Evolutionary conservation across 2,113 vertebrate genomes (phyloP).

Genomic region (Labeo rohita): DNA sequence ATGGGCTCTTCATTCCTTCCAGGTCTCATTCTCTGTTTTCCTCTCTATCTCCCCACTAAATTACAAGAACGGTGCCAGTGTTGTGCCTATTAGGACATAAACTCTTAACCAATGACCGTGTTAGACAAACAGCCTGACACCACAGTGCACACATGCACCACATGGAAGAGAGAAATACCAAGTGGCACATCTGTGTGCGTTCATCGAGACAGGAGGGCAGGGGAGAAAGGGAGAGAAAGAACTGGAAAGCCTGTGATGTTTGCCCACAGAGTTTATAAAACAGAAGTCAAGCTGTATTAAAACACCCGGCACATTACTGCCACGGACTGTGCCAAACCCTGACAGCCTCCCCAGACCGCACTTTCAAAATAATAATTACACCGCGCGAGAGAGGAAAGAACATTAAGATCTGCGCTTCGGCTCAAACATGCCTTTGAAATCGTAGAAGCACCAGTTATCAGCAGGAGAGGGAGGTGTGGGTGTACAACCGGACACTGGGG

Average conservation of each 20-base stretch:
- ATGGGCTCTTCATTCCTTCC: slow-evolving; percentile 26
- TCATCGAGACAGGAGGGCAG: slow-evolving; percentile 41
- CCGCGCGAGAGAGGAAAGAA: slow-evolving; percentile 56
- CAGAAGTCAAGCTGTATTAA: slow-evolving; percentile 73
- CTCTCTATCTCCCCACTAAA: slow-evolving; percentile 8
- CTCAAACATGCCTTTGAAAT: slow-evolving; percentile 68
- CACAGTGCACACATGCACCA: slow-evolving; percentile 9
- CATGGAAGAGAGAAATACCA: slow-evolving; percentile 23
- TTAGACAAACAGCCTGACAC: slow-evolving; percentile 33
- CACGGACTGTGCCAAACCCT: slow-evolving; percentile 65
- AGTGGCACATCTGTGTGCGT: slow-evolving; percentile 45
- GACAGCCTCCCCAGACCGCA: slow-evolving; percentile 62
- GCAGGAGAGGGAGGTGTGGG: slow-evolving; percentile 54
- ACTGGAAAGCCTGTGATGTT: slow-evolving; percentile 59
- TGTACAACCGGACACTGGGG: slow-evolving; percentile 24
- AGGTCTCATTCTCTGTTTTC: slow-evolving; percentile 3
- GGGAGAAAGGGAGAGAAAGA: slow-evolving; percentile 18
- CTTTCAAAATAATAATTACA: slow-evolving; percentile 75
- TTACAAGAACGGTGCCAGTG: slow-evolving; percentile 10
- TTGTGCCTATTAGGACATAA: slow-evolving; percentile 15
- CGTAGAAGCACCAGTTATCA: slow-evolving; percentile 74
- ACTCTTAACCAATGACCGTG: slow-evolving; percentile 34
- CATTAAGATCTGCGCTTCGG: slow-evolving; percentile 68
- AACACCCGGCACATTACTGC: slow-evolving; percentile 58
- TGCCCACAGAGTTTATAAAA: slow-evolving; percentile 68